Evolutionary conservation across 2,113 vertebrate species (phyloP).

Genomic region (Galemys pyrenaicus): DNA sequence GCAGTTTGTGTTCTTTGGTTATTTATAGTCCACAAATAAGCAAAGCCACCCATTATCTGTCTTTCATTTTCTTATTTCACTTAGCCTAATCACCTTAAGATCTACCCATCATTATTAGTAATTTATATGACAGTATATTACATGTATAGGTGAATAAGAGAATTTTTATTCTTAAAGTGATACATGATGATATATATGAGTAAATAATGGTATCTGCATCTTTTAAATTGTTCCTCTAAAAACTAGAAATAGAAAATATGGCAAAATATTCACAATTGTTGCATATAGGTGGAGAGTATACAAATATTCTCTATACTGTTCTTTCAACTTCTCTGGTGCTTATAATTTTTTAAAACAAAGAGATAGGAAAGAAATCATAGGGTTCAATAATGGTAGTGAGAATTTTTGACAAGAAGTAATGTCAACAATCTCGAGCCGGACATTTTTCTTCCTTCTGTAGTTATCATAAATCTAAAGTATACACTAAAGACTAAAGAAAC

Average conservation of each 20-base stretch:
- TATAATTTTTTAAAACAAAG: constrained; percentile 23
- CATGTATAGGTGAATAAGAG: neutral
- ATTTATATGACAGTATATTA: neutral
- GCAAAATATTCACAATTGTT: neutral
- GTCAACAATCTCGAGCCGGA: neutral
- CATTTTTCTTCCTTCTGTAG: neutral
- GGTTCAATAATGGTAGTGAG: neutral
- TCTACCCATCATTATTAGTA: neutral
- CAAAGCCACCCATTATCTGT: no score
- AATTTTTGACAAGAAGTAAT: neutral
- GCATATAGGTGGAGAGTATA: neutral
- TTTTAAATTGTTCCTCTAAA: neutral
- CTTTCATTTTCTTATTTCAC: no score
- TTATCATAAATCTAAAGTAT: neutral
- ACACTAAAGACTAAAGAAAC: neutral
- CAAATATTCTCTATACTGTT: neutral
- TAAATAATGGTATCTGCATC: neutral
- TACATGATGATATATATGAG: neutral
- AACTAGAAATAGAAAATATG: neutral
- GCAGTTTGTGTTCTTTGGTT: no score
- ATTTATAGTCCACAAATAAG: no score
- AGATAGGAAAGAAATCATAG: neutral
- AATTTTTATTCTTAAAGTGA: neutral
- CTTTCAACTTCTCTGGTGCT: neutral
- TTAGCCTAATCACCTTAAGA: no score